phyloP scores from a whole-genome alignment of 1,140 invertebrate species.

The Ditylenchus dipsaci region DNA sequence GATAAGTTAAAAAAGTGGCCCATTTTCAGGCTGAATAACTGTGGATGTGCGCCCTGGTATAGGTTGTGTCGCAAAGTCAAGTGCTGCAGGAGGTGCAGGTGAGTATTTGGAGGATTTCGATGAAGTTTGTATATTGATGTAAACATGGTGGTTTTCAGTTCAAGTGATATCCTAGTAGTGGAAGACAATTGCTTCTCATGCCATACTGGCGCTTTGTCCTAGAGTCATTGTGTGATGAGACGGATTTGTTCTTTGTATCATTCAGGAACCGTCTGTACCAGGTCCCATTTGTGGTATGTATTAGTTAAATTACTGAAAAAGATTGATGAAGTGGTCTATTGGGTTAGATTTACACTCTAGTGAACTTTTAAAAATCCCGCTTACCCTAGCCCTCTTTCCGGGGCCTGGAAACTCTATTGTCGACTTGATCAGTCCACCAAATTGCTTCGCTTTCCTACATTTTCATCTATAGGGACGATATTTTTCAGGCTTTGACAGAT shows the following conservation, averaged over 20 bases:
- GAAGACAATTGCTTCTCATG: slow-evolving; percentile 86
- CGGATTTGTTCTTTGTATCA: slow-evolving; percentile 78
- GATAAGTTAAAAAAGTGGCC: neutral
- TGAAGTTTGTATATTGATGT: slow-evolving; percentile 13
- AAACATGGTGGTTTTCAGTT: slow-evolving; percentile 52
- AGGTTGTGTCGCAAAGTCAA: slow-evolving; percentile 27
- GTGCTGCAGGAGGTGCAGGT: slow-evolving; percentile 29
- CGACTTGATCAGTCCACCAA: no score
- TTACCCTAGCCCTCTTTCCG: no score
- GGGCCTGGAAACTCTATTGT: no score
- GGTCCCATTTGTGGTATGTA: slow-evolving; percentile 71
- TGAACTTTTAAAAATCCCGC: no score
- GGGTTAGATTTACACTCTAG: no score
- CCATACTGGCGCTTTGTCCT: slow-evolving; percentile 76
- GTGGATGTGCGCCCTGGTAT: slow-evolving; percentile 29
- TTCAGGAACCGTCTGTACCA: slow-evolving; percentile 81
- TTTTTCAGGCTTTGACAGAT: slow-evolving; percentile 69
- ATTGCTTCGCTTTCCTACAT: no score
- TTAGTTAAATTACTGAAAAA: no score
- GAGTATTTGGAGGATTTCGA: slow-evolving; percentile 5
- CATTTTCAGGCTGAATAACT: slow-evolving; percentile 41
- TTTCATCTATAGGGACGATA: neutral
- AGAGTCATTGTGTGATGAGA: slow-evolving; percentile 67
- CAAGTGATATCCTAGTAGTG: slow-evolving; percentile 66
- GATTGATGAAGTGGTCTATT: no score